phyloP scores from a whole-genome alignment of 2,113 vertebrate genomes.

The Brienomyrus longianalis region DNA sequence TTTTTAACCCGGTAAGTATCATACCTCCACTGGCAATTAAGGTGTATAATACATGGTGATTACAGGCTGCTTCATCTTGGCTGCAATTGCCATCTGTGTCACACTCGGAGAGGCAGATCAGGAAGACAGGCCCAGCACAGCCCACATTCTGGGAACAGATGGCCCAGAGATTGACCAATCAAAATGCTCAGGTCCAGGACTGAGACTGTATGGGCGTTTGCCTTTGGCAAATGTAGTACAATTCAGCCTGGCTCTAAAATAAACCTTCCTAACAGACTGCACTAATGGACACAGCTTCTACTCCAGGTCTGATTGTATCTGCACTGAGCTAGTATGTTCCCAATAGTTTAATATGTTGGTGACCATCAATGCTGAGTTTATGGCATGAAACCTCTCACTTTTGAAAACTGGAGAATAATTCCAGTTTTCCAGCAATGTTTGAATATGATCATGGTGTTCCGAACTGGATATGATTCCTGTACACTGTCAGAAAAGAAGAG shows the following conservation, averaged over 20 bases:
- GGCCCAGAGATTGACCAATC: conserved; percentile 20
- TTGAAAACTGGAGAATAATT: background rate
- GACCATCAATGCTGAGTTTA: background rate
- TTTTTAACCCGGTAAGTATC: conserved; percentile 88
- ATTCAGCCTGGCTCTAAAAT: conserved; percentile 15
- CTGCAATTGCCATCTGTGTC: conserved; percentile 23
- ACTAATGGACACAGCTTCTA: background rate
- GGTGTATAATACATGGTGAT: conserved; percentile 15
- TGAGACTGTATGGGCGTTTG: conserved; percentile 7
- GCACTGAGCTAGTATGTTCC: background rate
- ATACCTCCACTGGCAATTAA: conserved; percentile 18
- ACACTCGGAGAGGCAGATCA: background rate
- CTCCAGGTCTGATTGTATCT: background rate
- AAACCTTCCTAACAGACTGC: conserved; percentile 1
- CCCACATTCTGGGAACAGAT: conserved; percentile 27
- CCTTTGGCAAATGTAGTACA: background rate
- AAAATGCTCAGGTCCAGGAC: conserved; percentile 11
- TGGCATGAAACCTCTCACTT: background rate
- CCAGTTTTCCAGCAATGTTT: background rate
- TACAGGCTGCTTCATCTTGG: conserved; percentile 12
- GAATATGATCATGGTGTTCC: background rate
- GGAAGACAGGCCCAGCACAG: background rate
- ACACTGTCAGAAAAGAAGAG: background rate
- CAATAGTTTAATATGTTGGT: background rate
- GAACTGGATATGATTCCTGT: background rate